Conservation (phyloP, 2,113 vertebrate genomes). For the Addax nasomaculatus region DNA sequence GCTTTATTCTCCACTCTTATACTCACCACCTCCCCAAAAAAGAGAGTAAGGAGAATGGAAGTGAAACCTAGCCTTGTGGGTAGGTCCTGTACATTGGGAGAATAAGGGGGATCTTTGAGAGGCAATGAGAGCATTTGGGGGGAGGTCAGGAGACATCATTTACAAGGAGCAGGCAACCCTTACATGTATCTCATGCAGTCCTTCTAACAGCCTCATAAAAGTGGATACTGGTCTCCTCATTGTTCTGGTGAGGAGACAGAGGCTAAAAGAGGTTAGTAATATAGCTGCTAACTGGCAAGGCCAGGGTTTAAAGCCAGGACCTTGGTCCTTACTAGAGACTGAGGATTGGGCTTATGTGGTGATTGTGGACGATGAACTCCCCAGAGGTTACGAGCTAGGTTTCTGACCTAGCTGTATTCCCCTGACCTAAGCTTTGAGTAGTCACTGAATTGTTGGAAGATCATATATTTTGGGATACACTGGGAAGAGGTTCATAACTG, state of each 20-base stretch:
- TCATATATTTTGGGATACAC: neutral
- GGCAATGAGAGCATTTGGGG: neutral
- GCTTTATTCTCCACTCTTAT: neutral
- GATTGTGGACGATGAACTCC: neutral
- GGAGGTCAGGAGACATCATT: neutral
- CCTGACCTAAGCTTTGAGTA: neutral
- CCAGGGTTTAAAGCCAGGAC: neutral
- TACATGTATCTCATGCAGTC: neutral
- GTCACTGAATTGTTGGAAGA: neutral
- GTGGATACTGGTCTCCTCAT: neutral
- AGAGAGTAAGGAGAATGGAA: neutral
- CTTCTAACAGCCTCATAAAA: neutral
- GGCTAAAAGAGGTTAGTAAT: neutral
- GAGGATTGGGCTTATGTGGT: neutral
- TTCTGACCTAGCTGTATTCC: neutral
- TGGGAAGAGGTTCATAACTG: neutral
- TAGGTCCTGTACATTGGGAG: neutral
- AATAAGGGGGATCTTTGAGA: neutral
- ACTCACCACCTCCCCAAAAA: neutral
- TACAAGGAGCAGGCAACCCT: neutral
- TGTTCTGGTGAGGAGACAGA: neutral
- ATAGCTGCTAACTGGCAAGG: neutral
- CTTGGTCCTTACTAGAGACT: neutral
- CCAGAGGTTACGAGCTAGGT: no score
- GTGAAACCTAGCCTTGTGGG: neutral